Evolutionary conservation across 2,113 vertebrate genomes (phyloP), one percentile per base, ranked within the genome.

Genomic region (Mugil cephalus): DNA sequence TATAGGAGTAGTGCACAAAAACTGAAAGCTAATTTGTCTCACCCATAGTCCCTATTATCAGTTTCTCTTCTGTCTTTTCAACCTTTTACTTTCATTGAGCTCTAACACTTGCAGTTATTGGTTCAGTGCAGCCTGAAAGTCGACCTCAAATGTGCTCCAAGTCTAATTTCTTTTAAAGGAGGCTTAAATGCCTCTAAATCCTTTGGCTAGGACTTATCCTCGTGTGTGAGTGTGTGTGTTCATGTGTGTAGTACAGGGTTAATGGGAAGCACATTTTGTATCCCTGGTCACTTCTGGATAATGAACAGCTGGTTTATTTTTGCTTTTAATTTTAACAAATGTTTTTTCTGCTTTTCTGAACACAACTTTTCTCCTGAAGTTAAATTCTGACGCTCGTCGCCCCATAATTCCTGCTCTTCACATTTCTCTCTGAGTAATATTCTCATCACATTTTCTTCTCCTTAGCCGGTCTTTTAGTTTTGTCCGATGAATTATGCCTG

Each of bases 401-500:
- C 2, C n/a, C 39, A n/a, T 50, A 38, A 63, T 55, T 36, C 53
- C 38, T 15, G 38, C 34, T 52, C 55, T 66, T 48, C 24, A 11
- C 34, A 64, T 52, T 24, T 18, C 39, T 48, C 21, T 21, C 34
- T 24, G 30, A 73, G 45, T 59, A 47, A 52, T 63, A 61, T 46
- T 76, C 55, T 30, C 56, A 75, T 80, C 61, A 53, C 36, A 56
- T 74, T 69, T 73, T 67, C 72, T 21, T 60, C 62, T 53, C 35
- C 18, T 69, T 35, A 10, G 65, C 8, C 8, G 8, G 13, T 70
- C 43, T 68, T 60, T 79, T 47, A 54, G 60, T 60, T 70, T 83
- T 69, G 39, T 54, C 55, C 66, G 79, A 84, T 69, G 69, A 78
- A 78, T 86, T 68, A 74, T 68, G n/a, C n/a, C 59, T 73, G 50